Conservation (phyloP, 64 coral and sea anemone species). For the Actinia tenebrosa region DNA sequence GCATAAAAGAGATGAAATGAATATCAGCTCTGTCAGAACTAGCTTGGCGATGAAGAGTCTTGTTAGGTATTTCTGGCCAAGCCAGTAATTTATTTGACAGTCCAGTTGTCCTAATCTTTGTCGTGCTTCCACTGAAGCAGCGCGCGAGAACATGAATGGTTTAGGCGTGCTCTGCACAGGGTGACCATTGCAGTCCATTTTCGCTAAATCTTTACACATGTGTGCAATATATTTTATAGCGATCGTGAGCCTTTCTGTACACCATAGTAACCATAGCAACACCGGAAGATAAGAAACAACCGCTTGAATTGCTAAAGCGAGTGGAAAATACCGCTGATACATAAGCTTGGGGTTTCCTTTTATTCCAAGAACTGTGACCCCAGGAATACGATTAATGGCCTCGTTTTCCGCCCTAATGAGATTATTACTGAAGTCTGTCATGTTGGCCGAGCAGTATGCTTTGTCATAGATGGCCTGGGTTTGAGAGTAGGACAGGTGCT, state of each 20-base stretch:
- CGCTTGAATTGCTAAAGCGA: conserved; percentile 66
- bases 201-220: conserved; percentile 19
- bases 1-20: conserved; percentile 48
- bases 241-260: conserved; percentile 39
- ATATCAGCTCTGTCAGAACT: conserved; percentile 45
- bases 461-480: conserved; percentile 67
- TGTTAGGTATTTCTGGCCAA: conserved; percentile 30
- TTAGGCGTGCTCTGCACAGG: conserved; percentile 13
- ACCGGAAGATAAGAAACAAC: conserved; percentile 44
- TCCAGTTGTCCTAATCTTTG: conserved; percentile 30
- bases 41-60: conserved; percentile 70
- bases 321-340: conserved; percentile 69
- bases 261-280: conserved; percentile 56
- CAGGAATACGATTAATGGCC: conserved; percentile 25
- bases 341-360: conserved; percentile 44
- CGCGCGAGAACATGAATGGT: not conserved
- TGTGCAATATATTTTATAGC: conserved; percentile 45
- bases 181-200: not conserved
- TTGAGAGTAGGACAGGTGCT: conserved; percentile 57
- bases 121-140: not conserved
- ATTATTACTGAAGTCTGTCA: conserved; percentile 58
- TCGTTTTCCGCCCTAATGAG: conserved; percentile 30
- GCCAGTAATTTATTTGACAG: conserved; percentile 55
- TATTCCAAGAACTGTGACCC: conserved; percentile 44
- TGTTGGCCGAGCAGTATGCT: conserved; percentile 67